Percentiles rank a stretch among this genome's conserved stretches.
phyloP scores from a whole-genome alignment of 2,888 invertebrate species.

The Pheosia gnoma region DNA sequence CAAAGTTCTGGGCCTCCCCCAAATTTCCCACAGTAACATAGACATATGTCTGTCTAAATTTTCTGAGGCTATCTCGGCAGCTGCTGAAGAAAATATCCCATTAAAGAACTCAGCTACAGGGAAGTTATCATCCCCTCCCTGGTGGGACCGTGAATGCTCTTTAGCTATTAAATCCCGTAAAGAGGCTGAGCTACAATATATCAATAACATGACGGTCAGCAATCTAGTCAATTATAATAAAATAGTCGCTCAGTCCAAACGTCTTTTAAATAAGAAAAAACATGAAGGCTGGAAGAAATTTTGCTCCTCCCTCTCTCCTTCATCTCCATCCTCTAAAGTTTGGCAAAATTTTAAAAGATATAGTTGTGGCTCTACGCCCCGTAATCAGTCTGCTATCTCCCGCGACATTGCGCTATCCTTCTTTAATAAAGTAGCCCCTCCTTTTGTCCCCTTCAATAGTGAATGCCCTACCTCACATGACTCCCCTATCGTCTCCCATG shows the following conservation, averaged over 20 bases:
- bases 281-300: background rate
- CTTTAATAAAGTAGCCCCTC: too few relatives aligned
- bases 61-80: background rate
- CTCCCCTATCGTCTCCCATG: too few relatives aligned
- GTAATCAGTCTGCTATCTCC: background rate
- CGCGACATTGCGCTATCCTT: too few relatives aligned
- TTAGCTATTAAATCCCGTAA: background rate
- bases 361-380: background rate
- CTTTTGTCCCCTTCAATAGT: too few relatives aligned
- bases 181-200: background rate
- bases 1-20: background rate
- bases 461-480: too few relatives aligned
- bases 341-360: background rate
- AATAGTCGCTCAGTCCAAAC: background rate
- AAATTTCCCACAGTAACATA: background rate
- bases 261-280: background rate
- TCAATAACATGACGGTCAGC: background rate
- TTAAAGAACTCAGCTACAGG: background rate
- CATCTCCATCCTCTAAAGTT: background rate
- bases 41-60: background rate
- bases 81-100: background rate
- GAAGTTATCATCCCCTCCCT: background rate
- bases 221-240: background rate
- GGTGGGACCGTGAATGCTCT: conserved; percentile 6
- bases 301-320: background rate